phyloP scores from a whole-genome alignment of 2,888 invertebrate species.

The Incurvaria masculella region DNA sequence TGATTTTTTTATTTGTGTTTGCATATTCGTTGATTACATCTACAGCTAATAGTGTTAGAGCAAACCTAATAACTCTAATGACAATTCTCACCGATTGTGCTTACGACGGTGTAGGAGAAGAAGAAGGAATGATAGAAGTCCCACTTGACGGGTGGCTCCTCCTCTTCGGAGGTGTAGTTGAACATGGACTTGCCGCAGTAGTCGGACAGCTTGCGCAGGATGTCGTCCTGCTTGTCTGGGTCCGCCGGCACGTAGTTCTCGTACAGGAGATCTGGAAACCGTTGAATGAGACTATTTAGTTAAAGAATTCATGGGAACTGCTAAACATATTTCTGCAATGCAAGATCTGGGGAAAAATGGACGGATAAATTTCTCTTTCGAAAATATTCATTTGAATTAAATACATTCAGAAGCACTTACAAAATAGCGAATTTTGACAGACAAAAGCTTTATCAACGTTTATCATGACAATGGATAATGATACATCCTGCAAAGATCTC shows the following conservation, averaged over 20 bases:
- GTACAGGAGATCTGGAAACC: constrained; percentile 61
- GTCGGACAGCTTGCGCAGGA: constrained; percentile 60
- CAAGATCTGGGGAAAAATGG: too few relatives aligned
- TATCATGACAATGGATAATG: too few relatives aligned
- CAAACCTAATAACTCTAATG: too few relatives aligned
- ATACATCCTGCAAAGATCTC: too few relatives aligned
- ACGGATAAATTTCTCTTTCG: background rate
- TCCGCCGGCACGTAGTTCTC: constrained; percentile 55
- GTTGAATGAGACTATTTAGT: too few relatives aligned
- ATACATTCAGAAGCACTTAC: background rate
- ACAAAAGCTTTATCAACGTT: too few relatives aligned
- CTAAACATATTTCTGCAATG: too few relatives aligned
- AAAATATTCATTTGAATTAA: background rate
- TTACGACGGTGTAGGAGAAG: constrained; percentile 88
- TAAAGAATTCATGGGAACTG: background rate
- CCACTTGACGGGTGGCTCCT: constrained; percentile 67
- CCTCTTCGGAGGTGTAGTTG: constrained; percentile 60
- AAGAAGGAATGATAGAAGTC: constrained; percentile 90
- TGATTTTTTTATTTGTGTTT: too few relatives aligned
- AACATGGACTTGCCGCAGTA: constrained; percentile 76
- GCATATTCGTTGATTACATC: too few relatives aligned
- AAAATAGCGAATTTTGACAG: too few relatives aligned
- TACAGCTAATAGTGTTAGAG: too few relatives aligned
- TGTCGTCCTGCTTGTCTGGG: constrained; percentile 53
- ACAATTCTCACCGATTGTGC: constrained; percentile 84